Percentiles rank a stretch among this genome's conserved stretches.
phyloP scores from a whole-genome alignment of 2,888 invertebrate genomes.

The Amphipyra berbera region DNA sequence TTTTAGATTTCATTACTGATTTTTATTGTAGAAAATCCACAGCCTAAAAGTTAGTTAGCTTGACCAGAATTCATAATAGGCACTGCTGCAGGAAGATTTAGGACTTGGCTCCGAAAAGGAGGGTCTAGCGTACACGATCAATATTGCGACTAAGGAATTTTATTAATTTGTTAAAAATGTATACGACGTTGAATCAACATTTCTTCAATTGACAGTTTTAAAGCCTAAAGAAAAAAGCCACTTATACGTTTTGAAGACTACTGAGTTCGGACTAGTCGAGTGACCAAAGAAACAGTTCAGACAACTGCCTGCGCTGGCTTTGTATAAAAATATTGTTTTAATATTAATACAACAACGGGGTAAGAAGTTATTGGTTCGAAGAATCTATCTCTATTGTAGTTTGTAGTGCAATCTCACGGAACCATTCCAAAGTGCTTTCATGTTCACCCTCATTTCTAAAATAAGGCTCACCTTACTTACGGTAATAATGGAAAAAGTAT shows the following conservation, averaged over 20 bases:
- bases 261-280: no score
- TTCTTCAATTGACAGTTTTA: no score
- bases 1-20: slow-evolving; percentile 30
- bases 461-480: no score
- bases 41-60: slow-evolving; percentile 1
- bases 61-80: slow-evolving; percentile 34
- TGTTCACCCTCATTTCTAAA: no score
- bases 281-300: background rate
- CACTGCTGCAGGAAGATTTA: slow-evolving; percentile 11
- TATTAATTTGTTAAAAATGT: background rate
- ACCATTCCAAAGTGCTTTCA: no score
- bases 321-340: background rate
- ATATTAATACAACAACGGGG: no score
- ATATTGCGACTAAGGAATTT: background rate
- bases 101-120: background rate
- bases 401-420: no score
- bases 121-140: no score
- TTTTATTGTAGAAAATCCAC: slow-evolving; percentile 4
- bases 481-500: background rate
- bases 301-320: background rate
- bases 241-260: no score
- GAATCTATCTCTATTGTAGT: no score
- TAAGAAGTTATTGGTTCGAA: no score
- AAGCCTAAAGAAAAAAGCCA: no score
- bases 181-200: background rate